Evolutionary conservation across 2,888 invertebrate genomes (phyloP).

Genomic region (Coronaproctus castanopsis): DNA sequence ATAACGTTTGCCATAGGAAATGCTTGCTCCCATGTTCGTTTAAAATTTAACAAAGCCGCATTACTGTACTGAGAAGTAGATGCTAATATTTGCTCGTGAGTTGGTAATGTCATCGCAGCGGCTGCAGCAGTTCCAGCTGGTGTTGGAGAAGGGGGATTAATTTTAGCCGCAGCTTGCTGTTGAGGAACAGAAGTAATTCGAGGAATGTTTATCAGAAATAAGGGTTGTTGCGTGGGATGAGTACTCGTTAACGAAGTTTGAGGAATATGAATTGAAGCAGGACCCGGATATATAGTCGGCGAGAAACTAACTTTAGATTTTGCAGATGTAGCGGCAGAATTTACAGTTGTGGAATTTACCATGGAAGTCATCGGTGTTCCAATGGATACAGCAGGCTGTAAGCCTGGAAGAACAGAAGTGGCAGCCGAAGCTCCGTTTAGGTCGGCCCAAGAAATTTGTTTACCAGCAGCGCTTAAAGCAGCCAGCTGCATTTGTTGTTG

Average conservation of each 20-base stretch:
- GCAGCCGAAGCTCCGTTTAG: conserved; percentile 8
- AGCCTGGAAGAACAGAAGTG: background rate
- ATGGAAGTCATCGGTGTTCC: conserved; percentile 9
- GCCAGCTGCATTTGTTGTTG: conserved; percentile 17
- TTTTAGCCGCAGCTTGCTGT: background rate
- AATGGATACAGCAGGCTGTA: background rate
- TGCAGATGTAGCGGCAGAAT: conserved; percentile 4
- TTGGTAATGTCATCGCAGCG: conserved; percentile 2
- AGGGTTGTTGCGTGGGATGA: conserved; percentile 17
- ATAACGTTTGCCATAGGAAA: conserved; percentile 27
- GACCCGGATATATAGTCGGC: conserved; percentile 13
- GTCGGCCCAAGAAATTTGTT: conserved; percentile 7
- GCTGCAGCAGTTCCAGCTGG: conserved; percentile 1
- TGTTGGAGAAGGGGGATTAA: conserved; percentile 4
- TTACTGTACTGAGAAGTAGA: conserved; percentile 5
- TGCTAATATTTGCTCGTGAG: no score
- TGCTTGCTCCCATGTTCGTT: conserved; percentile 50
- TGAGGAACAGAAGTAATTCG: conserved; percentile 4
- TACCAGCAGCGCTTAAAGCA: conserved; percentile 11
- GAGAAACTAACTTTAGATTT: conserved; percentile 13
- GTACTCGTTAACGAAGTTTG: conserved; percentile 13
- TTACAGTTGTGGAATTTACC: conserved; percentile 8
- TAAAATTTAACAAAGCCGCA: conserved; percentile 27
- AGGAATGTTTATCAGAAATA: conserved; percentile 10
- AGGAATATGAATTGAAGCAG: conserved; percentile 14